These are phyloP conservation scores for Galleria mellonella DNA, from an alignment of 1,140 invertebrate species.

Conservation along the genomic window DNA sequence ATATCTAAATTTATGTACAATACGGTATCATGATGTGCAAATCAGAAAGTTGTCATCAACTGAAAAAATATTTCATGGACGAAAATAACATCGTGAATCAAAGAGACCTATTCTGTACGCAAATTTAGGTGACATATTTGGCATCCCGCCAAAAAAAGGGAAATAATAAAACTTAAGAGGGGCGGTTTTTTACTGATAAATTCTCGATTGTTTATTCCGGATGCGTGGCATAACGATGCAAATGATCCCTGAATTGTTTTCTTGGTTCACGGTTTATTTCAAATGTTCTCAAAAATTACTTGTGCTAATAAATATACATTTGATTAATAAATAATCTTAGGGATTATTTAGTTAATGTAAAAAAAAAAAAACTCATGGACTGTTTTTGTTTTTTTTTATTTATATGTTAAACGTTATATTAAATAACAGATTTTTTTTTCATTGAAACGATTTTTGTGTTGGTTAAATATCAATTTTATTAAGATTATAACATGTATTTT, in stretches of 20 bases:
- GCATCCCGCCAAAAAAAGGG: slow-evolving; percentile 14
- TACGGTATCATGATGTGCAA: not conserved
- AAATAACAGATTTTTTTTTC: no score
- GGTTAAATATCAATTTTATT: no score
- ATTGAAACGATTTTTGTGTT: no score
- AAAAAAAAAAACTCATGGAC: no score
- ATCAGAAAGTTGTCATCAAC: slow-evolving; percentile 8
- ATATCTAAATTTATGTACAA: no score
- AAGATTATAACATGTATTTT: no score
- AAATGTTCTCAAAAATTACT: no score
- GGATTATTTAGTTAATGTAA: no score
- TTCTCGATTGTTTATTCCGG: slow-evolving; percentile 11
- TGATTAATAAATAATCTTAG: no score
- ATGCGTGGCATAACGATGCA: slow-evolving; percentile 12
- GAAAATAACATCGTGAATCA: slow-evolving; percentile 21
- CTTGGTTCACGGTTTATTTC: not conserved
- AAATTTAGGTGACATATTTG: slow-evolving; percentile 30
- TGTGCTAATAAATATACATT: no score
- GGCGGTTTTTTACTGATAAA: slow-evolving; percentile 12
- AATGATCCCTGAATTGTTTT: slow-evolving; percentile 9
- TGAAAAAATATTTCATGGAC: slow-evolving; percentile 8
- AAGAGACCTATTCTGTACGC: slow-evolving; percentile 18
- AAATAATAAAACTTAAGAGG: slow-evolving; percentile 15
- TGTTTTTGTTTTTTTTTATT: no score
- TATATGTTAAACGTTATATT: no score